These are phyloP conservation scores for Crotalus tigris DNA, from an alignment of 2,113 vertebrate genomes.

Conservation along the genomic window DNA sequence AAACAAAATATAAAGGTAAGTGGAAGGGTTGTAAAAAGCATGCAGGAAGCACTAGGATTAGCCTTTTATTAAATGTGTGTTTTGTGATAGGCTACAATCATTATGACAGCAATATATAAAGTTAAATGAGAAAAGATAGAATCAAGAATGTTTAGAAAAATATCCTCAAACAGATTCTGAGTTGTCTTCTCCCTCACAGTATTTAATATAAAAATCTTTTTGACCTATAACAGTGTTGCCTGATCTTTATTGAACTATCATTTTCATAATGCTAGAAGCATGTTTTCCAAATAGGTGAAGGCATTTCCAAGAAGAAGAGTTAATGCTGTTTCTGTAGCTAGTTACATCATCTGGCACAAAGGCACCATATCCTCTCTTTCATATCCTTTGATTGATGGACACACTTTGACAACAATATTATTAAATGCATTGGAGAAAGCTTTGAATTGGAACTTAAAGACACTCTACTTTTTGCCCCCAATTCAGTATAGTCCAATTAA, in stretches of 20 bases:
- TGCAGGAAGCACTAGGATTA: background rate
- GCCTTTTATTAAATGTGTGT: background rate
- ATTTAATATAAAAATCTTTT: background rate
- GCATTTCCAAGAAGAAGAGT: background rate
- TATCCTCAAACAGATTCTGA: background rate
- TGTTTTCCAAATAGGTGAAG: background rate
- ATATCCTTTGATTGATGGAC: background rate
- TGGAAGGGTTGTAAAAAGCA: background rate
- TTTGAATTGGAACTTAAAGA: background rate
- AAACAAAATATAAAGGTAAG: background rate
- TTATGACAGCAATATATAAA: background rate
- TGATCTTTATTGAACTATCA: background rate
- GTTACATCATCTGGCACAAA: background rate
- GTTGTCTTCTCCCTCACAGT: background rate
- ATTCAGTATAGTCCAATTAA: background rate
- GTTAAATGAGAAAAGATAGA: background rate
- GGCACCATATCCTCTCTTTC: background rate
- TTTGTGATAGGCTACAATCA: background rate
- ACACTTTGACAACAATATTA: background rate
- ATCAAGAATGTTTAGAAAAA: background rate
- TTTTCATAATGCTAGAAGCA: background rate
- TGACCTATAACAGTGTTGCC: background rate
- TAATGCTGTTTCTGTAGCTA: background rate
- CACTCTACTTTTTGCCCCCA: background rate
- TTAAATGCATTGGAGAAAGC: background rate